Conservation (phyloP, 1,140 invertebrate species). For the Nasonia longicornis region DNA sequence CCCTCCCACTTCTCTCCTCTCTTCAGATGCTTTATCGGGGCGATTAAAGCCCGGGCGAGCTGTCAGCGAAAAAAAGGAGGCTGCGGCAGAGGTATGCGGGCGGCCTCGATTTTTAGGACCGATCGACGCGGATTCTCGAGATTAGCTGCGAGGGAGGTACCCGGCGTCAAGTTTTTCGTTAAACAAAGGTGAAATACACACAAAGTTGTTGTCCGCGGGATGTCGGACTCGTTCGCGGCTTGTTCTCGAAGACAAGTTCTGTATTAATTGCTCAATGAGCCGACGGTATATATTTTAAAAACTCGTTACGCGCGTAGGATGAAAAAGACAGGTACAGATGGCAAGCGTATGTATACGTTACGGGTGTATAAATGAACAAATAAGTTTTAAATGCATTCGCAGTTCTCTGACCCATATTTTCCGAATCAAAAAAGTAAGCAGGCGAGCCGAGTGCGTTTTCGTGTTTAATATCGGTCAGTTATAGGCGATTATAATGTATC, state of each 20-base stretch:
- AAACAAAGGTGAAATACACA: too few relatives aligned
- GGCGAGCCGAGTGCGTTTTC: not conserved
- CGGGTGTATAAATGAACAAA: not conserved
- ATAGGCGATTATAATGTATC: not conserved
- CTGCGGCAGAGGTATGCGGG: not conserved
- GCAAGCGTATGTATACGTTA: not conserved
- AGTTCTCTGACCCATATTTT: not conserved
- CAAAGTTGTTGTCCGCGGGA: not conserved
- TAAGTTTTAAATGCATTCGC: not conserved
- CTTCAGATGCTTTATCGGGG: constrained; percentile 21
- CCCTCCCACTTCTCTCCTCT: not conserved
- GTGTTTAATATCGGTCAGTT: not conserved
- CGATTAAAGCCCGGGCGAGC: constrained; percentile 21
- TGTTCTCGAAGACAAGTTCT: not conserved
- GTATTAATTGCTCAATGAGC: not conserved
- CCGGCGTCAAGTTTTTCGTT: too few relatives aligned
- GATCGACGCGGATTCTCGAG: not conserved
- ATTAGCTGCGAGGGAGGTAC: not conserved
- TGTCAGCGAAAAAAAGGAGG: constrained; percentile 39
- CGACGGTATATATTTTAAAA: too few relatives aligned
- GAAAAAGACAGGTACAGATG: not conserved
- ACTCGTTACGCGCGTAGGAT: not conserved
- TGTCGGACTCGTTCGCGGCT: not conserved
- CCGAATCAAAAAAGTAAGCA: not conserved
- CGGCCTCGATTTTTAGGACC: not conserved